A percentile compares a stretch with the other conserved stretches of the same genome.
phyloP scores from a whole-genome alignment of 92 coral and sea anemone species.

The Epizoanthus scotinus region DNA sequence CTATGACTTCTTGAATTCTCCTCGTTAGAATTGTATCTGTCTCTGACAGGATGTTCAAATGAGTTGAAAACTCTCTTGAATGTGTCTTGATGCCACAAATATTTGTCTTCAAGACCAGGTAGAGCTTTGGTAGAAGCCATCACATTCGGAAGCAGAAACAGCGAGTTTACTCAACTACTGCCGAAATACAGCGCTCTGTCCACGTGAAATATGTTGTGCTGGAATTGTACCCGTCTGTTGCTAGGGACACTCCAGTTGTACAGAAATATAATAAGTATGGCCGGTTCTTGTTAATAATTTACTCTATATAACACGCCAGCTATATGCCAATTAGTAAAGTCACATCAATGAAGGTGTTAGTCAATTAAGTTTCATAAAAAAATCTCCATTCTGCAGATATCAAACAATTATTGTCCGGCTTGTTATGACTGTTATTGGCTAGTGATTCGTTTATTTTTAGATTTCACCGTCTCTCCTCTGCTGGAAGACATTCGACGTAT shows the following conservation, averaged over 20 bases:
- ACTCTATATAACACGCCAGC: conserved; percentile 7
- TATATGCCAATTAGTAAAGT: not conserved
- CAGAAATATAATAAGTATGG: not conserved
- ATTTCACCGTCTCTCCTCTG: too few relatives aligned
- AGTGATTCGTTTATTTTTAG: too few relatives aligned
- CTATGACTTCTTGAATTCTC: not conserved
- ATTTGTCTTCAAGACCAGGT: not conserved
- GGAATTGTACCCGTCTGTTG: not conserved
- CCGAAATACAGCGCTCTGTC: not conserved
- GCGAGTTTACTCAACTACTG: not conserved
- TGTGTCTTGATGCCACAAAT: conserved; percentile 52
- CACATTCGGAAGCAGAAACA: not conserved
- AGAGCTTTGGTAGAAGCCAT: not conserved
- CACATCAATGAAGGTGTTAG: too few relatives aligned
- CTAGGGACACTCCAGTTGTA: conserved; percentile 30
- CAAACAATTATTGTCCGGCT: too few relatives aligned
- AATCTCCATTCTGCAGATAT: too few relatives aligned
- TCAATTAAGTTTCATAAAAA: too few relatives aligned
- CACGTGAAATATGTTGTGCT: not conserved
- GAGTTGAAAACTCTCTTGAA: conserved; percentile 69
- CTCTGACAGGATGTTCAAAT: conserved; percentile 54
- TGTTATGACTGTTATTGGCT: too few relatives aligned
- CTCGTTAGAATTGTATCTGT: conserved; percentile 15
- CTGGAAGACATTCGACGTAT: too few relatives aligned
- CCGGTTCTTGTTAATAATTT: conserved; percentile 13